A percentile compares a stretch with the other conserved stretches of the same genome.
Evolutionary conservation across 1,140 invertebrate species (phyloP).

Genomic region (Brachionus koreanus): DNA sequence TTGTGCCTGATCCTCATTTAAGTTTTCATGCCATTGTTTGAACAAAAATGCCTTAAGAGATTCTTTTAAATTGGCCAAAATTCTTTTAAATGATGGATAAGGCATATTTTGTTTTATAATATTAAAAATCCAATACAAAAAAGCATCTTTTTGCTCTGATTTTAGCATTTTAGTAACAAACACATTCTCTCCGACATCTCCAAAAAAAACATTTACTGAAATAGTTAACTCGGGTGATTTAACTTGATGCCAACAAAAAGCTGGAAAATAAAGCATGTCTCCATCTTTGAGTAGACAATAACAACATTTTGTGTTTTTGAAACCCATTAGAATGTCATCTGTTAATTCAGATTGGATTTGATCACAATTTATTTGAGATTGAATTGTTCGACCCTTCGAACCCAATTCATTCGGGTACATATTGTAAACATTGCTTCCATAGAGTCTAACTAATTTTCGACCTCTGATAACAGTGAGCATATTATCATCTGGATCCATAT

Average conservation of each 20-base stretch:
- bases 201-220: constrained; percentile 48
- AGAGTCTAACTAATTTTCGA: constrained; percentile 46
- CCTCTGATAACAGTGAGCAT: constrained; percentile 46
- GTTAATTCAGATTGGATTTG: neutral
- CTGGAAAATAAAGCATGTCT: constrained; percentile 48
- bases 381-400: constrained; percentile 47
- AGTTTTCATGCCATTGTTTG: constrained; percentile 48
- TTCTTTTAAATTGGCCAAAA: constrained; percentile 46
- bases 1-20: constrained; percentile 45
- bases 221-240: constrained; percentile 47
- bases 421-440: constrained; percentile 46
- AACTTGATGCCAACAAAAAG: constrained; percentile 49
- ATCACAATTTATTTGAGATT: constrained; percentile 48
- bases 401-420: constrained; percentile 47
- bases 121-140: constrained; percentile 48
- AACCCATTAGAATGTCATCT: constrained; percentile 44
- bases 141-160: constrained; percentile 45
- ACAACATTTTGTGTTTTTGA: constrained; percentile 45
- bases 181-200: constrained; percentile 46
- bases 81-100: constrained; percentile 46
- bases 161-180: constrained; percentile 46
- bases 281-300: constrained; percentile 46
- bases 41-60: constrained; percentile 46
- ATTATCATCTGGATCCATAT: constrained; percentile 48
- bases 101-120: constrained; percentile 47